Base-by-base conservation (phyloP, 2,797 vertebrate genomes). In the Darevskia nairensis region DNA sequence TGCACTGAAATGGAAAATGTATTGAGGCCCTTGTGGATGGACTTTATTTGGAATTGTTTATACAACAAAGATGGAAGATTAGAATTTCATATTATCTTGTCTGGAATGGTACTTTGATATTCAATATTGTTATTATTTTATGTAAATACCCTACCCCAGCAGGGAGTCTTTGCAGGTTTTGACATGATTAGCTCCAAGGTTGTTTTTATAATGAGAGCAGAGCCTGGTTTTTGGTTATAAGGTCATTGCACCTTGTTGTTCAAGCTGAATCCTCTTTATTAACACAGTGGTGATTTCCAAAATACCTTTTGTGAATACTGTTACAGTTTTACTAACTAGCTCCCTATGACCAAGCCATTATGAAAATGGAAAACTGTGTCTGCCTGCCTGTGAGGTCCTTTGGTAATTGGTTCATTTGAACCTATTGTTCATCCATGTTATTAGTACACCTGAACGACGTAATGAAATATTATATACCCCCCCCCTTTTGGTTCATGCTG, bases 61-160 rank as follows among this genome's bases (percentile, higher is more conserved):
- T 75, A 84, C 92, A 93, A 89, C 83, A 84, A 0, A 82, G 25
- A 66, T 82, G 88, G 2, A 41, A 78, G 77, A 94, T 94, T 91
- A 94, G 8, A 94, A 95, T 88, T 92, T 55, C 39, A 82, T 93
- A 77, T 89, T 91, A 85, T 92, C 94, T 76, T 93, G 15, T 78
- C 35, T 92, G 21, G 64, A 89, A 88, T 80, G 77, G 6, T 84
- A 79, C 68, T 88, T 94, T 94, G 7, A 39, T 94, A n/a, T 75
- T 92, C 83, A 90, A 79, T 89, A 89, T 91, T 91, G 9, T 84
- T 93, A 75, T 88, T 91, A 93, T 93, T 94, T 94, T 93, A 91
- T 92, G 55, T 90, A 95, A 93, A 91, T 93, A 85, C 2, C 29
- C 11, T 90, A 83, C 82, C 81, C 71, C 77, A 64, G 2, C 55